phyloP scores from a whole-genome alignment of 2,797 vertebrate species.

The Cyprinella venusta region DNA sequence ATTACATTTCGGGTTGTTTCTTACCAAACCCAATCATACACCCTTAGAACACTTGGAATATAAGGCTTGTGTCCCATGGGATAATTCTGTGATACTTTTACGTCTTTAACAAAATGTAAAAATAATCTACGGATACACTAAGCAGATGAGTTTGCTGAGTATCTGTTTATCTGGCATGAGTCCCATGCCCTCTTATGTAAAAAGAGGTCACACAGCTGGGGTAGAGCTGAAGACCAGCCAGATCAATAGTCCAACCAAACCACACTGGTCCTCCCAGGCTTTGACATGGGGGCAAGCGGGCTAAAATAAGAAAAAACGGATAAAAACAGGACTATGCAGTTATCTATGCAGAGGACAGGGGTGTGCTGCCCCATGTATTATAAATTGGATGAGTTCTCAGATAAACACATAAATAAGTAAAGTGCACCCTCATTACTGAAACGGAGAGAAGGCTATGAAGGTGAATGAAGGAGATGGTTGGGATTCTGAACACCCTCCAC shows the following conservation, averaged over 20 bases:
- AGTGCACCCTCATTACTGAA: constrained; percentile 22
- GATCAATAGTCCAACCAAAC: constrained; percentile 29
- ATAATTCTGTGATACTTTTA: neutral
- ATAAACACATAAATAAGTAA: constrained; percentile 53
- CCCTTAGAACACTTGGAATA: neutral
- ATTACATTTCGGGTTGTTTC: no score
- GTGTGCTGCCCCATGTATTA: constrained; percentile 17
- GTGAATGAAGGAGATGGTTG: constrained; percentile 1
- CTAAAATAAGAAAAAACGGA: constrained; percentile 32
- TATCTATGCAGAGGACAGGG: constrained; percentile 1
- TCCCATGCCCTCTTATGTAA: constrained; percentile 1
- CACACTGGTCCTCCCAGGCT: constrained; percentile 5
- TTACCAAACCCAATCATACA: neutral
- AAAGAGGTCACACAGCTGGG: constrained; percentile 18
- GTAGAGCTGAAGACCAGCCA: constrained; percentile 16
- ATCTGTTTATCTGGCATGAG: constrained; percentile 1
- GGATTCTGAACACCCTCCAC: neutral
- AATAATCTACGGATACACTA: neutral
- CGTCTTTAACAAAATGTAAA: neutral
- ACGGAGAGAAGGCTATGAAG: constrained; percentile 29
- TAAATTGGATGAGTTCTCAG: constrained; percentile 36
- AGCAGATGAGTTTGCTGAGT: constrained; percentile 3
- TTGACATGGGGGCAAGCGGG: constrained; percentile 33
- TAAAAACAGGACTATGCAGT: constrained; percentile 22
- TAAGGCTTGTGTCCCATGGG: neutral